Evolutionary conservation across 2,888 invertebrate genomes (phyloP).

Genomic region (Mesodorylaimus sp.): DNA sequence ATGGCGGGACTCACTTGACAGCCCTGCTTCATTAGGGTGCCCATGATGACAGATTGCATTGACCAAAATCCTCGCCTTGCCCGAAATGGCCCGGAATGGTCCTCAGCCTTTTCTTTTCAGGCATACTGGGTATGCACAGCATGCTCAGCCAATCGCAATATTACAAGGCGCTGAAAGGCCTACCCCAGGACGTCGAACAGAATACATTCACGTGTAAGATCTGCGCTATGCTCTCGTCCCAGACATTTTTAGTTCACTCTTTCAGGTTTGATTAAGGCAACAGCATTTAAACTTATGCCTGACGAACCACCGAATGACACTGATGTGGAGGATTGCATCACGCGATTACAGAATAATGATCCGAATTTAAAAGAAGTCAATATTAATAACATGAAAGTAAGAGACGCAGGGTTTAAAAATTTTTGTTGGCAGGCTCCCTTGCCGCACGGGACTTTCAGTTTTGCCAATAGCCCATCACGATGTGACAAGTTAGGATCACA

Average conservation of each 20-base stretch:
- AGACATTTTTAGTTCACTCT: slow-evolving; percentile 8
- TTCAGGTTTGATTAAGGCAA: slow-evolving; percentile 70
- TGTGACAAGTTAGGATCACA: too few species aligned
- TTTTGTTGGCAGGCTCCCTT: slow-evolving; percentile 1
- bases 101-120: slow-evolving; percentile 38
- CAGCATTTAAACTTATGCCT: slow-evolving; percentile 71
- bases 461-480: too few species aligned
- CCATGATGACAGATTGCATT: too few species aligned
- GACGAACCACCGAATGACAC: slow-evolving; percentile 91
- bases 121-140: slow-evolving; percentile 95
- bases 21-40: too few species aligned
- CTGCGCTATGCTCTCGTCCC: background rate
- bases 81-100: background rate
- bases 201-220: background rate
- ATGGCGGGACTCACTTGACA: too few species aligned
- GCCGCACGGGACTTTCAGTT: too few species aligned
- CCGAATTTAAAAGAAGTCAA: slow-evolving; percentile 71
- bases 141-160: slow-evolving; percentile 99
- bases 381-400: slow-evolving; percentile 96
- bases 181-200: slow-evolving; percentile 21
- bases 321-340: slow-evolving; percentile 76
- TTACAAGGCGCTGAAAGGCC: slow-evolving; percentile 56
- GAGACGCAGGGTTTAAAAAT: too few species aligned
- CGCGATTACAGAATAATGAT: slow-evolving; percentile 63
- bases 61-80: background rate